Evolutionary conservation across 2,888 invertebrate species (phyloP).

Genomic region (Mimachlamys varia): DNA sequence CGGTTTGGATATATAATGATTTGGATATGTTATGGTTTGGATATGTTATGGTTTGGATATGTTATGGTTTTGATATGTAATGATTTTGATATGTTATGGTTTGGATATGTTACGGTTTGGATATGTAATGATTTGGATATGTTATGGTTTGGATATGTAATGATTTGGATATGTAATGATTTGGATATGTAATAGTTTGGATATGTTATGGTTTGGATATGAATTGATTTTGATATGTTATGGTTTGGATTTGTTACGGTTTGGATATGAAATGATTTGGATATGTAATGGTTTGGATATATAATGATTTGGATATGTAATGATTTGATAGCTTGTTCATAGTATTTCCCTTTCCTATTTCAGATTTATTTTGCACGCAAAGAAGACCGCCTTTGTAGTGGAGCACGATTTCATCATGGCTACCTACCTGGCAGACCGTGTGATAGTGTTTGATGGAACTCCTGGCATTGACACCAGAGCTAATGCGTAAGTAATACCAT

Average conservation of each 20-base stretch:
- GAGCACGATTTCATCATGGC: slow-evolving; percentile 99
- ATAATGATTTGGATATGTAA: neutral
- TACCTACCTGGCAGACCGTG: slow-evolving; percentile 98
- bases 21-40: too few relatives aligned
- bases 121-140: slow-evolving; percentile 3
- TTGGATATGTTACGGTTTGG: too few relatives aligned
- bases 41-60: too few relatives aligned
- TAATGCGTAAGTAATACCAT: slow-evolving; percentile 84
- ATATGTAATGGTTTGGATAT: neutral
- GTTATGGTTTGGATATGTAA: neutral
- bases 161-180: neutral
- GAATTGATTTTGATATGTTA: too few relatives aligned
- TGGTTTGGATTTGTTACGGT: too few relatives aligned
- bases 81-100: too few relatives aligned
- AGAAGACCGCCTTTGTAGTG: slow-evolving; percentile 99
- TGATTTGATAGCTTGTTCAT: neutral
- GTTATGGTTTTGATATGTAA: too few relatives aligned
- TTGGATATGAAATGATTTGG: neutral
- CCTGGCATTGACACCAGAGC: slow-evolving; percentile 95
- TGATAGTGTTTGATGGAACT: slow-evolving; percentile 97
- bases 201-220: too few relatives aligned
- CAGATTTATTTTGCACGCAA: slow-evolving; percentile 97
- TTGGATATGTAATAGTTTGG: too few relatives aligned
- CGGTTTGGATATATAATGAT: too few relatives aligned
- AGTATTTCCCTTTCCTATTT: slow-evolving; percentile 44